Evolutionary conservation across 2,797 vertebrate species (phyloP).

Genomic region (Ambastaia sidthimunki): DNA sequence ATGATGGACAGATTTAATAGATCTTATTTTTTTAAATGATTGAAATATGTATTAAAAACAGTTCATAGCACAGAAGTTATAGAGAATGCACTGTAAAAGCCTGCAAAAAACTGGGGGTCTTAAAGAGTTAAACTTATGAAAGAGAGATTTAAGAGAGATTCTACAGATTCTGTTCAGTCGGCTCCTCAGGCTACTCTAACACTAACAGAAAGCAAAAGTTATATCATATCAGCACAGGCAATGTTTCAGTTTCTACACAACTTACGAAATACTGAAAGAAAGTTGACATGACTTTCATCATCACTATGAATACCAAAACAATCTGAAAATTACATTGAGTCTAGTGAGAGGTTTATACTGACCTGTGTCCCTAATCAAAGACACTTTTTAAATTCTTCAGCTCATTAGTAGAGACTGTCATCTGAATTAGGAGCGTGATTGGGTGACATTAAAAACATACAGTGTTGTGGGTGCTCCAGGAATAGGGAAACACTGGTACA

Average conservation of each 20-base stretch:
- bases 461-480: neutral
- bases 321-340: slow-evolving; percentile 3
- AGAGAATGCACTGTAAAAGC: neutral
- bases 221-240: slow-evolving; percentile 46
- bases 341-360: slow-evolving; percentile 5
- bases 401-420: neutral
- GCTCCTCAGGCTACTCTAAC: slow-evolving; percentile 26
- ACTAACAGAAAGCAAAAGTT: slow-evolving; percentile 59
- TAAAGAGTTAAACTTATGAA: slow-evolving; percentile 1
- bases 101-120: slow-evolving; percentile 4
- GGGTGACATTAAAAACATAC: neutral
- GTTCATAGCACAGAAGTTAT: neutral
- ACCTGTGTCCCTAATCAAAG: no score
- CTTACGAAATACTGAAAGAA: slow-evolving; percentile 48
- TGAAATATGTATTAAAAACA: no score
- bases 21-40: neutral
- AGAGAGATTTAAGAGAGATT: slow-evolving; percentile 4
- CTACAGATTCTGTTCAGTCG: slow-evolving; percentile 9
- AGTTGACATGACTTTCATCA: slow-evolving; percentile 53
- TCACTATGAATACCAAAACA: slow-evolving; percentile 53
- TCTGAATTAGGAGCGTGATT: neutral
- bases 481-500: neutral
- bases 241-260: slow-evolving; percentile 53
- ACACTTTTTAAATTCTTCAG: neutral
- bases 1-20: neutral